Evolutionary conservation across 2,888 invertebrate species (phyloP).

Genomic region (Limnephilus rhombicus): DNA sequence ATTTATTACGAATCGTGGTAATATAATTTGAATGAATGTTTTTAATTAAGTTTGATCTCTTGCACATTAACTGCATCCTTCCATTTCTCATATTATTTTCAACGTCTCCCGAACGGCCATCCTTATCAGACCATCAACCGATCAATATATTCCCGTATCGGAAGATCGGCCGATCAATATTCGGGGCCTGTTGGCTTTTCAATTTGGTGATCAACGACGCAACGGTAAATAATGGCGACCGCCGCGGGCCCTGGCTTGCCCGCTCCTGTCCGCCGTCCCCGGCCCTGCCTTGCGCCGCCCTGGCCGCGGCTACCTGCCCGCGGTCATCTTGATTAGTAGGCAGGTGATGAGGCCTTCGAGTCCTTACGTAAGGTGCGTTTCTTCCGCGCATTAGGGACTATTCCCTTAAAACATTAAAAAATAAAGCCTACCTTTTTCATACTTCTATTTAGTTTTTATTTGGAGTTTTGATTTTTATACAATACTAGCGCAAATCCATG

Average conservation of each 20-base stretch:
- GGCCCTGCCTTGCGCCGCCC: not conserved
- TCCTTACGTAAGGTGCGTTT: slow-evolving; percentile 33
- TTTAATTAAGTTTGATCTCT: no score
- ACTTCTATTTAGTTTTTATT: no score
- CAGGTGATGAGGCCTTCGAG: slow-evolving; percentile 40
- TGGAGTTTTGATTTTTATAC: no score
- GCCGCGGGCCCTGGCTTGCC: slow-evolving; percentile 28
- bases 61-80: not conserved
- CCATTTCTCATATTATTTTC: not conserved
- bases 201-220: slow-evolving; percentile 45
- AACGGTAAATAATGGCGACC: slow-evolving; percentile 49
- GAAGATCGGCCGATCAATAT: slow-evolving; percentile 54
- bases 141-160: slow-evolving; percentile 23
- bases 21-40: no score
- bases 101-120: slow-evolving; percentile 23
- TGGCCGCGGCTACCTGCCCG: slow-evolving; percentile 18
- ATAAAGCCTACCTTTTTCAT: no score
- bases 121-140: not conserved
- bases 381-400: not conserved
- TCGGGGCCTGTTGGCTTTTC: slow-evolving; percentile 58
- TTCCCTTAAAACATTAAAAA: not conserved
- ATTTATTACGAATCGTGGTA: no score
- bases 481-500: no score
- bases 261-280: slow-evolving; percentile 17
- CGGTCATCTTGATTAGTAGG: slow-evolving; percentile 33